A percentile compares a stretch with the other conserved stretches of the same genome.
phyloP scores from a whole-genome alignment of 2,888 invertebrate species.

The Scaptomyza flava region DNA sequence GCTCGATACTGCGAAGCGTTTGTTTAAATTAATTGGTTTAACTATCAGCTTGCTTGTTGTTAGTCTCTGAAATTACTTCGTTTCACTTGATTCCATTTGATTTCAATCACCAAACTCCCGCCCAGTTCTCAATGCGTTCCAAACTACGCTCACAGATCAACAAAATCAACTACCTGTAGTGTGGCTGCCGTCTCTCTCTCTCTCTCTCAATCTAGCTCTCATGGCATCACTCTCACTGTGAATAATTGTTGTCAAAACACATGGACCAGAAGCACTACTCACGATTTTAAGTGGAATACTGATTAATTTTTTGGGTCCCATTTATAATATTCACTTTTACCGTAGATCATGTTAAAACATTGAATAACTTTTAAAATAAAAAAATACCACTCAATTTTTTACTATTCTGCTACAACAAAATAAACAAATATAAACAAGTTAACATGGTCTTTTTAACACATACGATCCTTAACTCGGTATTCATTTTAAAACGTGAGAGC shows the following conservation, averaged over 20 bases:
- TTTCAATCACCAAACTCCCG: conserved; percentile 43
- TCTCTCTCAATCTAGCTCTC: conserved; percentile 2
- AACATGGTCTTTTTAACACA: background rate
- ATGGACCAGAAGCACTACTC: conserved; percentile 1
- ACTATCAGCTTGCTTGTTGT: conserved; percentile 8
- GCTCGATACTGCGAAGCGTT: background rate
- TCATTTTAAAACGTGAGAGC: background rate
- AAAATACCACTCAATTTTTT: background rate
- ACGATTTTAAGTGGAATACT: background rate
- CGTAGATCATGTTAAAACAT: background rate
- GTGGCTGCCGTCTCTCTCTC: background rate
- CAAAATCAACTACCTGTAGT: conserved; percentile 39
- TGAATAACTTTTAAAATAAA: background rate
- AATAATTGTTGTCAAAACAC: background rate
- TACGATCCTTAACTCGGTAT: too few relatives aligned
- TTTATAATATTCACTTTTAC: background rate
- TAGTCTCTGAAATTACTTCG: conserved; percentile 18
- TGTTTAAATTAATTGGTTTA: conserved; percentile 32
- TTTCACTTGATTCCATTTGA: conserved; percentile 54
- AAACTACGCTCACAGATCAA: conserved; percentile 14
- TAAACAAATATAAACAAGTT: background rate
- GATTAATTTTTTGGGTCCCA: background rate
- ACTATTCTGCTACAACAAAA: background rate
- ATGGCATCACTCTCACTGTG: background rate
- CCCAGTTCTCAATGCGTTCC: conserved; percentile 36